Evolutionary conservation across 2,888 invertebrate genomes (phyloP), one percentile per base, ranked within the genome.

Genomic region (Diadromus collaris): DNA sequence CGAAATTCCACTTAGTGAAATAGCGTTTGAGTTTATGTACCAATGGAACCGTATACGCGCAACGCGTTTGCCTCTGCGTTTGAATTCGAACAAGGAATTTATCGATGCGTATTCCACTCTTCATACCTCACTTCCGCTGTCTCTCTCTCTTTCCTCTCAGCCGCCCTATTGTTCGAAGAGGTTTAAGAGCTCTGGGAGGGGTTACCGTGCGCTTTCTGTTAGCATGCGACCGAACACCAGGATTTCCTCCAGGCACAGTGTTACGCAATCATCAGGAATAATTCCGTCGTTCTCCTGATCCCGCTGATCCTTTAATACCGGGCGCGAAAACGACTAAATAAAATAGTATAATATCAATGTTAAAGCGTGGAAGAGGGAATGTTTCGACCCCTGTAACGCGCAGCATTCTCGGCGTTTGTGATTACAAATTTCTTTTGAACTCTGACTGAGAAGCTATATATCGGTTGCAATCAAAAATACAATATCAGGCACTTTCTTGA

Each of bases 171-270:
- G 78, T 70, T 70, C 60, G 34, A 51, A 60, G 44, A 34, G 78
- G 48, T 70, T 69, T 65, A 78, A 65, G 74, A 65, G 74, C 78
- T 74, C 74, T 70, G 13, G 41, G 24, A 5, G 41, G 74, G 24
- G 61, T 70, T 70, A 70, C 34, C 44, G 69, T 48, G 27, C n/a
- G 54, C 27, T 32, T 61, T 61, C 51, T 34, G 34, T 32, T 16
- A 67, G 51, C 24, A 51, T 38, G 21, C 27, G n/a, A 64, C 41
- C 41, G 7, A 38, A 51, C 41, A 29, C 32, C 32, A 44, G 10
- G 29, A 41, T 63, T 64, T 56, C 29, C 13, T 13, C 21, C 51
- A 5, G 19, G 27, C 9, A n/a, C 6, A 10, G 24, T 48, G 34
- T 69, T 69, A 51, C 19, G 32, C 21, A 54, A 21, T 56, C 63